A percentile compares a stretch with the other conserved stretches of the same genome.
Evolutionary conservation across 35 echinoderm and acorn worm genomes (phyloP).

Genomic region (Heliocidaris tuberculata): DNA sequence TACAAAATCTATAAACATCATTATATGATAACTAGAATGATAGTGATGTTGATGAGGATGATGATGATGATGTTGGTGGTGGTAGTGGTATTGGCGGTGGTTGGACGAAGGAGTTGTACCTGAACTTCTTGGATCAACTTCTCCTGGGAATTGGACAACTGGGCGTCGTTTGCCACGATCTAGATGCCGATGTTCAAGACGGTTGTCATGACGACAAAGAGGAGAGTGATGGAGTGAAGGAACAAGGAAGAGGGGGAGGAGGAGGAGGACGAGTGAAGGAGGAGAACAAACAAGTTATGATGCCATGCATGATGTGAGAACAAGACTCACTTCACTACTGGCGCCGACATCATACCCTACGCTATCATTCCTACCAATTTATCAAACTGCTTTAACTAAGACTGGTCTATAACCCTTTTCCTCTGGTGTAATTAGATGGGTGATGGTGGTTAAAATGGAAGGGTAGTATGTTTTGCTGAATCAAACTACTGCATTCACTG

Average conservation of each 20-base stretch:
- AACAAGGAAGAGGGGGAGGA: background rate
- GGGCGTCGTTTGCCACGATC: slow-evolving; percentile 31
- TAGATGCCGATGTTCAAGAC: background rate
- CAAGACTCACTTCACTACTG: slow-evolving; percentile 31
- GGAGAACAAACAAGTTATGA: slow-evolving; percentile 43
- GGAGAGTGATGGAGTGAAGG: background rate
- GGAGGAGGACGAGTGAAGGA: background rate
- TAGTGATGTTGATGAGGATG: background rate
- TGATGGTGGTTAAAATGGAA: background rate
- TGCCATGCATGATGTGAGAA: slow-evolving; percentile 40
- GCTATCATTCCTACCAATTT: background rate
- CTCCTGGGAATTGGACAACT: slow-evolving; percentile 41
- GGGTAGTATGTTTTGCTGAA: background rate
- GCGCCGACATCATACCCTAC: background rate
- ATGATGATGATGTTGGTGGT: background rate
- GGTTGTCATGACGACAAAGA: background rate
- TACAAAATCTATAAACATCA: background rate
- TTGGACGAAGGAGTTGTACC: slow-evolving; percentile 33
- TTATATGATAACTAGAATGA: background rate
- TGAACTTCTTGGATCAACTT: slow-evolving; percentile 6
- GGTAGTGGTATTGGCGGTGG: background rate
- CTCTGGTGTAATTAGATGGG: background rate
- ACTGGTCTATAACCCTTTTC: background rate
- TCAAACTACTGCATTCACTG: background rate
- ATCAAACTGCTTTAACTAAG: background rate